Evolutionary conservation across 2,888 invertebrate species (phyloP).

Genomic region (Synergus umbraculus): DNA sequence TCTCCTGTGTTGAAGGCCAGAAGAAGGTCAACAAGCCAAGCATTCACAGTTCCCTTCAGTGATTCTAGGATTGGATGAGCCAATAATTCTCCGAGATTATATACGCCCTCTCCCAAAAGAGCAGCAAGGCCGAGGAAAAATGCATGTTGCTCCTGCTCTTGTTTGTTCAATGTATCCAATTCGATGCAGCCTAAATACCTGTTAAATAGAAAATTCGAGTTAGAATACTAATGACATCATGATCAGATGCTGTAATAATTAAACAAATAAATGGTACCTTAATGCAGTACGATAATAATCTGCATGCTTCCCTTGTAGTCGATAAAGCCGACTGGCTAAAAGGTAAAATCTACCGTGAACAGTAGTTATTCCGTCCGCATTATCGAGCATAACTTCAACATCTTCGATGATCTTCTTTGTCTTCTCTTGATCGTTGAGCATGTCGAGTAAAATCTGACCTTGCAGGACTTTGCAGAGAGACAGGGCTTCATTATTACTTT

Average conservation of each 20-base stretch:
- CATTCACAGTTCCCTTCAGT: constrained; percentile 87
- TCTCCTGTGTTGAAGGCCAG: constrained; percentile 93
- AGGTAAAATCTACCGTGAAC: constrained; percentile 97
- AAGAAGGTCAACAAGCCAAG: constrained; percentile 93
- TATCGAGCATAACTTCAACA: constrained; percentile 90
- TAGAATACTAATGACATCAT: not conserved
- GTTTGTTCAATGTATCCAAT: constrained; percentile 82
- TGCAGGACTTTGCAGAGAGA: constrained; percentile 93
- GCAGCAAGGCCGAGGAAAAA: constrained; percentile 96
- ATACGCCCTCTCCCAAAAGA: constrained; percentile 95
- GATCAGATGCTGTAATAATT: not conserved
- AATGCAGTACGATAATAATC: constrained; percentile 97
- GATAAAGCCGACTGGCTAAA: constrained; percentile 93
- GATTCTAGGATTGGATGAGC: constrained; percentile 96
- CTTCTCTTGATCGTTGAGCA: constrained; percentile 87
- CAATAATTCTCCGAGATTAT: constrained; percentile 97
- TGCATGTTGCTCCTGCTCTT: constrained; percentile 87
- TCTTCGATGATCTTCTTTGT: constrained; percentile 93
- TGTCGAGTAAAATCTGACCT: constrained; percentile 88
- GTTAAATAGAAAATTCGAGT: constrained; percentile 40
- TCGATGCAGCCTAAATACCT: constrained; percentile 87
- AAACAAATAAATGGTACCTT: constrained; percentile 78
- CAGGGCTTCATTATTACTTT: constrained; percentile 90
- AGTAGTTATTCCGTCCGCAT: constrained; percentile 93
- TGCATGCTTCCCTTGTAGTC: constrained; percentile 91